Base-by-base conservation (phyloP, 2,113 vertebrate genomes). In the Ranitomeya imitator region DNA sequence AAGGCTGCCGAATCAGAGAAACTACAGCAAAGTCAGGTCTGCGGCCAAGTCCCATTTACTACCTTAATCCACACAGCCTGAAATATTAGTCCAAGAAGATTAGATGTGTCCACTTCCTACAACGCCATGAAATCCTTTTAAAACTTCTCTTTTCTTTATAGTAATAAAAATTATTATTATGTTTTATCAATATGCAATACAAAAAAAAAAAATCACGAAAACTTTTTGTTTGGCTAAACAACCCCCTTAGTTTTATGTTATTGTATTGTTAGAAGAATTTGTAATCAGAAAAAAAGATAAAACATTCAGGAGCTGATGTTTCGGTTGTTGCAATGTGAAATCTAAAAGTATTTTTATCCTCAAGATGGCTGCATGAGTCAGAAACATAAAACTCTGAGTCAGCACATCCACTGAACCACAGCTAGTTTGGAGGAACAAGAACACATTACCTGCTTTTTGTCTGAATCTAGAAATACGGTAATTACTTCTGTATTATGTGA, bases 291-390 rank as follows among this genome's bases (percentile, higher is more conserved):
- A 52, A 19, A 21, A 0, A 15, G 9, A 74, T 52, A 15, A 31
- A 59, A 74, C 19, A 26, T 45, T 60, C 12, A 60, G 52, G 12
- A 82, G 52, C 31, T 82, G 54, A 52, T 21, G 86, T 61, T 82
- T 63, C 13, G 18, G 85, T 51, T 71, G n/a, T 14, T 69, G 85
- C 63, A 55, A 26, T 37, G 23, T n/a, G 23, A 87, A 79, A 12
- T 55, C 79, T 19, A 81, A 12, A 60, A 19, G 65, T 74, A 73
- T 60, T 74, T 82, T 73, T 73, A 74, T 71, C 57, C 37, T 83
- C 67, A 74, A 83, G 69, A 83, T 76, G 51, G 37, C 57, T 59
- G 79, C 23, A 76, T 88, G 86, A 88, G 67, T 88, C 86, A 88
- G 65, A 63, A 19, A 21, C 65, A 79, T 61, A 86, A 86, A 86